Evolutionary conservation across 2,888 invertebrate species (phyloP).

Genomic region (Chymomyza procnemis): DNA sequence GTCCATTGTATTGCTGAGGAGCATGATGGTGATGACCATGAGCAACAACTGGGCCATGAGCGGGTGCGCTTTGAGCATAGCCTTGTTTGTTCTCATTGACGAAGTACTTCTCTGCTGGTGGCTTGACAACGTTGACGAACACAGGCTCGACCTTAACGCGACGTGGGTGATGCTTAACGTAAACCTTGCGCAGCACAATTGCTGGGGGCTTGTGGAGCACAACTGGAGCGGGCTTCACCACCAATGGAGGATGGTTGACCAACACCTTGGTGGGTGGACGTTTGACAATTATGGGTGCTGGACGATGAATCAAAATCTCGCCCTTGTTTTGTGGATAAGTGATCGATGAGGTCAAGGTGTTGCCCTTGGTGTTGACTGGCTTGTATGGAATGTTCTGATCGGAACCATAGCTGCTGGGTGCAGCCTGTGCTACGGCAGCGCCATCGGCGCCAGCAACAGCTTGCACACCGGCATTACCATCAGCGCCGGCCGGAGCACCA

Average conservation of each 20-base stretch:
- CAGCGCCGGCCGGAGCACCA: conserved; percentile 28
- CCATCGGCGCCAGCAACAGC: conserved; percentile 39
- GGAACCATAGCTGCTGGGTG: conserved; percentile 52
- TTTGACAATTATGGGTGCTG: conserved; percentile 77
- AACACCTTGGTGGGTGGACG: conserved; percentile 77
- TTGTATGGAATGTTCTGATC: conserved; percentile 70
- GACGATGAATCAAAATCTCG: conserved; percentile 77
- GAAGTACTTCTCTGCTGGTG: conserved; percentile 77
- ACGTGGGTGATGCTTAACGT: conserved; percentile 75
- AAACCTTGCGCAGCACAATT: conserved; percentile 76
- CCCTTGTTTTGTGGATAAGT: conserved; percentile 76
- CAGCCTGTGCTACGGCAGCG: conserved; percentile 41
- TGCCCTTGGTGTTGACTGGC: conserved; percentile 69
- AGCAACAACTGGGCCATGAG: conserved; percentile 19
- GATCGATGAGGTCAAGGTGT: conserved; percentile 70
- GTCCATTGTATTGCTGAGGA: conserved; percentile 39
- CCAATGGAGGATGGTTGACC: conserved; percentile 77
- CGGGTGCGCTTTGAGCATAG: conserved; percentile 42
- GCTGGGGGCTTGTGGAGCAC: conserved; percentile 78
- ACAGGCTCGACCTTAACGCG: conserved; percentile 77
- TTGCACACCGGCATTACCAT: conserved; percentile 7
- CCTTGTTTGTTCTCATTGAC: conserved; percentile 76
- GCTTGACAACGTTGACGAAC: conserved; percentile 77
- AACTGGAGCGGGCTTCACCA: conserved; percentile 77
- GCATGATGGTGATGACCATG: conserved; percentile 29